A percentile compares a stretch with the other conserved stretches of the same genome.
Evolutionary conservation across 35 echinoderm and acorn worm genomes (phyloP).

Genomic region (Ophiothrix spiculata): DNA sequence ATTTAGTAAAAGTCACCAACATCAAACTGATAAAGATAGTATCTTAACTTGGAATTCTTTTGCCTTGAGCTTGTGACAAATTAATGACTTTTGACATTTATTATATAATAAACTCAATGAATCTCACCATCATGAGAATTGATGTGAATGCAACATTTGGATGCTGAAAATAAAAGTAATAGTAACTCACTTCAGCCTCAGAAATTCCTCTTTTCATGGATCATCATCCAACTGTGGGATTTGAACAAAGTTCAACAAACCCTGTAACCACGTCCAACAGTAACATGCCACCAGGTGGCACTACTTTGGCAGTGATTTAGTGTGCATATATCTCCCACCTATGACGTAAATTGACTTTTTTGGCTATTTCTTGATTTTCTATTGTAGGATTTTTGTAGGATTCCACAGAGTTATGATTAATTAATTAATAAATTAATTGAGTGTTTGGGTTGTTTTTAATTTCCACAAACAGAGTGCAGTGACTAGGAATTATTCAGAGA

Average conservation of each 20-base stretch:
- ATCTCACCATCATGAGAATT: too few relatives aligned
- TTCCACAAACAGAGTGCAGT: conserved; percentile 84
- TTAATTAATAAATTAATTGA: not conserved
- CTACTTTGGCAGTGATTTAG: not conserved
- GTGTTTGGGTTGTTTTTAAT: not conserved
- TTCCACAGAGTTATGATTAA: not conserved
- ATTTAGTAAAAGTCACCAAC: too few relatives aligned
- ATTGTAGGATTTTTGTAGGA: not conserved
- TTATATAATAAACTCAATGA: too few relatives aligned
- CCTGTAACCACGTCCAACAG: not conserved
- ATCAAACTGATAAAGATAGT: too few relatives aligned
- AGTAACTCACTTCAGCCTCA: too few relatives aligned
- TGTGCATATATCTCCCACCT: not conserved
- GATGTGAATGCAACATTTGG: too few relatives aligned
- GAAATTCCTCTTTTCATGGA: too few relatives aligned
- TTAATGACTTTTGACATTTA: too few relatives aligned
- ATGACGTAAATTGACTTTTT: not conserved
- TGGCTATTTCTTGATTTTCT: not conserved
- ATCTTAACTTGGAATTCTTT: too few relatives aligned
- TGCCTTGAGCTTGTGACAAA: too few relatives aligned
- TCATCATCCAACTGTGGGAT: too few relatives aligned
- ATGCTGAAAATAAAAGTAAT: too few relatives aligned
- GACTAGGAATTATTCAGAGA: conserved; percentile 99
- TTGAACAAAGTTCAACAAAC: not conserved
- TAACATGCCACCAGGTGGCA: not conserved